These are phyloP conservation scores for Ibycter americanus DNA, from an alignment of 2,797 vertebrate species.

Conservation along the genomic window DNA sequence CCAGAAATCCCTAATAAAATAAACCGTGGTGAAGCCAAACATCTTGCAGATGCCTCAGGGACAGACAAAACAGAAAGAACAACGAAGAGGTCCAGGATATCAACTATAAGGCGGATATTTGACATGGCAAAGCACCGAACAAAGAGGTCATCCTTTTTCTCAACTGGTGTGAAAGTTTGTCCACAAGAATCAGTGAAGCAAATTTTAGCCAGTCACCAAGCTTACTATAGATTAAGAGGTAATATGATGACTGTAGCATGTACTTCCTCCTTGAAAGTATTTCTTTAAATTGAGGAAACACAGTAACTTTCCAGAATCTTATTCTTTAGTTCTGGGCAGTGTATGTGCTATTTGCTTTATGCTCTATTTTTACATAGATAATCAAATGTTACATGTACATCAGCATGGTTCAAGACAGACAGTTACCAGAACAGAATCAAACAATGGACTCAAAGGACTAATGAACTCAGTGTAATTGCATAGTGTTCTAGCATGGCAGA, in stretches of 20 bases:
- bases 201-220: slow-evolving; percentile 86
- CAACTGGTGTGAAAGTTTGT: slow-evolving; percentile 87
- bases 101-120: slow-evolving; percentile 75
- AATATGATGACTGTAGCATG: background rate
- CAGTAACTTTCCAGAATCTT: background rate
- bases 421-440: background rate
- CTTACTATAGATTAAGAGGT: slow-evolving; percentile 86
- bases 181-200: slow-evolving; percentile 87
- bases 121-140: slow-evolving; percentile 77
- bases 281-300: background rate
- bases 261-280: background rate
- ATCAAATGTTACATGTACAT: background rate
- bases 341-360: background rate
- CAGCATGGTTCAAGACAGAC: background rate
- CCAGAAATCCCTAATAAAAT: slow-evolving; percentile 69
- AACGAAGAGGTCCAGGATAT: slow-evolving; percentile 71
- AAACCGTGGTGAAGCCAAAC: slow-evolving; percentile 76
- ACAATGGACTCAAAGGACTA: background rate
- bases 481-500: background rate
- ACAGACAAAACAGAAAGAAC: slow-evolving; percentile 70
- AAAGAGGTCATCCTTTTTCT: slow-evolving; percentile 85
- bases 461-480: background rate
- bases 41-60: slow-evolving; percentile 43
- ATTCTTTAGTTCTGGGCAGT: background rate
- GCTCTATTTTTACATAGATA: background rate